Base-by-base conservation (phyloP, 2,797 vertebrate species). In the Lithobates pipiens region DNA sequence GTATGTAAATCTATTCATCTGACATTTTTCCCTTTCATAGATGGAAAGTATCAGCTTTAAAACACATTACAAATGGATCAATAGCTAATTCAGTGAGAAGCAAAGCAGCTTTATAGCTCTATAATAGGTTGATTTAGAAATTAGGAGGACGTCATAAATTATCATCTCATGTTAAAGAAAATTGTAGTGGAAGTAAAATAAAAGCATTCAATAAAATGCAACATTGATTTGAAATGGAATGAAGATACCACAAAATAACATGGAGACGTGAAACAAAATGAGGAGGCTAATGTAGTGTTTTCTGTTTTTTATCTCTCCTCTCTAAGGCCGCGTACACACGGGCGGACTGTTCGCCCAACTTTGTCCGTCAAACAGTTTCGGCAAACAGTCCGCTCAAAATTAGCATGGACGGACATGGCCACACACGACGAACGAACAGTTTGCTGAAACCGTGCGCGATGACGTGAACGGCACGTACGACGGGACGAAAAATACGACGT, bases 31-130 rank as follows among this genome's bases (percentile, higher is more conserved):
- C 42, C n/a, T 61, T 16, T 18, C n/a, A 29, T 72, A 61, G 44
- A 81, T 73, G 50, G n/a, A 72, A 80, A 72, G 69, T 70, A 57
- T 57, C 34, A 72, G 36, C 29, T 72, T 42, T 57, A 54, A 81
- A 72, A 42, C 23, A 39, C 69, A 42, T 72, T 61, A 42, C 23
- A 72, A 42, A 63, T 27, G 4, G 69, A 63, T 81, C 79, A 81
- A 81, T 72, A 81, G 50, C 71, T 50, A 72, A 81, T 81, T 72
- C 50, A 9, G 21, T 18, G 25, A 46, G 50, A 54, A 70, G 42
- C 29, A 50, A 29, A 36, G 63, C 27, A 70, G 54, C 77, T 80
- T 80, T 80, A 70, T 70, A 23, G 27, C 67, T n/a, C 29, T n/a
- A 7, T 70, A 34, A 70, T 80, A 70, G 23, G 77, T 34, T 80